These are phyloP conservation scores for Laticauda colubrina DNA, from an alignment of 2,113 vertebrate species.

Conservation along the genomic window DNA sequence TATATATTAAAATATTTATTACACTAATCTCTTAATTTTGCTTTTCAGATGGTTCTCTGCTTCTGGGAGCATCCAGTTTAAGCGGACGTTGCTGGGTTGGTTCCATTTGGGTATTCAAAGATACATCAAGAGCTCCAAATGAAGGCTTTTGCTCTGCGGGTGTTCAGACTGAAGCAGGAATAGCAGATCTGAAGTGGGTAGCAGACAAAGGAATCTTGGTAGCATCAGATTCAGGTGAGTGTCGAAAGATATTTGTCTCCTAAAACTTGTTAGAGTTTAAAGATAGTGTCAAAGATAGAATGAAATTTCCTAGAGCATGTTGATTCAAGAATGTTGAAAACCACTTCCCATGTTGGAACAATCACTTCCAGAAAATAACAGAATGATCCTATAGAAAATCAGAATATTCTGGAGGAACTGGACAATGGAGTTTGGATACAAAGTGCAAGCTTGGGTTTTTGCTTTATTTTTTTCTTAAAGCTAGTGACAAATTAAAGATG, in stretches of 20 bases:
- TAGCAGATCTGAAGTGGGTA: constrained; percentile 86
- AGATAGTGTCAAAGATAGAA: neutral
- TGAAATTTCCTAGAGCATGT: neutral
- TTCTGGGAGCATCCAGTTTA: constrained; percentile 88
- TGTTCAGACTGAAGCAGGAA: constrained; percentile 90
- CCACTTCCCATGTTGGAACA: neutral
- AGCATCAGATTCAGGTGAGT: constrained; percentile 82
- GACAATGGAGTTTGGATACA: neutral
- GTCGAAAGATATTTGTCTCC: neutral
- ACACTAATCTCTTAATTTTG: neutral
- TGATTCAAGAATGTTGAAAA: neutral
- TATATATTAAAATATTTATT: neutral
- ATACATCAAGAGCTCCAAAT: constrained; percentile 83
- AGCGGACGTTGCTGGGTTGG: constrained; percentile 89
- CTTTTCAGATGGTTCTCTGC: constrained; percentile 80
- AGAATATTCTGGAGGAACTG: neutral
- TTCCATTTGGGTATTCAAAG: constrained; percentile 91
- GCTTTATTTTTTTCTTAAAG: neutral
- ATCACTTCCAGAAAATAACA: neutral
- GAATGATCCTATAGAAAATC: neutral
- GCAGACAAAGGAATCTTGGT: constrained; percentile 81
- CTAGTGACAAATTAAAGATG: neutral
- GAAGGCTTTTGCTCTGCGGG: constrained; percentile 93
- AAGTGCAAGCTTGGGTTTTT: neutral
- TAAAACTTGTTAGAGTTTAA: neutral